These are phyloP conservation scores for Drosophila erecta DNA, from an alignment of 1,140 invertebrate species.

Conservation along the genomic window DNA sequence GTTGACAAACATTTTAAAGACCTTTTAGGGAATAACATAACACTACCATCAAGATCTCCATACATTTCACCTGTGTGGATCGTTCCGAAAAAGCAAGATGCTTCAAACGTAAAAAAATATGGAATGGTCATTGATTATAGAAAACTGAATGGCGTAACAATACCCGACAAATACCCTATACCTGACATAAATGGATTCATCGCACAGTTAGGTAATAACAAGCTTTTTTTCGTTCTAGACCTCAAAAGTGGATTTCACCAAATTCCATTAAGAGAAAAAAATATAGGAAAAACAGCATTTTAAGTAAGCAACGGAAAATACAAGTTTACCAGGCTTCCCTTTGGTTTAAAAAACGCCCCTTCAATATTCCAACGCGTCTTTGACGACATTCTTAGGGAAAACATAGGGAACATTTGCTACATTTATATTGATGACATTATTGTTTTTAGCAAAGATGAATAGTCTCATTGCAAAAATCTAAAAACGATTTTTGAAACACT, in stretches of 20 bases:
- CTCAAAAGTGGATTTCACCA: conserved; percentile 6
- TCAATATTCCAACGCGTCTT: not conserved
- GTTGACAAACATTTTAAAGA: conserved; percentile 35
- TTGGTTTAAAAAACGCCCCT: not conserved
- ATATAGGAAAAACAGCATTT: conserved; percentile 1
- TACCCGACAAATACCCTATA: not conserved
- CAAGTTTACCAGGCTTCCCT: not conserved
- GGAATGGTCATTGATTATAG: conserved; percentile 2
- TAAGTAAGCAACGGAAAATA: not conserved
- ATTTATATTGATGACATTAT: not conserved
- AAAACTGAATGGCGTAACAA: not conserved
- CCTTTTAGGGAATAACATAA: conserved; percentile 49
- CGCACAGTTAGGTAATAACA: not conserved
- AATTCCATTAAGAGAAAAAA: not conserved
- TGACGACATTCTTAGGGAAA: not conserved
- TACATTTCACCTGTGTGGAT: conserved; percentile 27
- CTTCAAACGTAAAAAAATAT: conserved; percentile 2
- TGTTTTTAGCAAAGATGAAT: not conserved
- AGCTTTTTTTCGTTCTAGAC: conserved; percentile 5
- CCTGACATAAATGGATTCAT: not conserved
- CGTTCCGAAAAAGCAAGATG: conserved; percentile 7
- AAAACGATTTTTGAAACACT: not conserved
- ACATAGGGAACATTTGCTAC: not conserved
- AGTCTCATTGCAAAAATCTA: not conserved
- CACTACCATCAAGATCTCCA: conserved; percentile 43